These are phyloP conservation scores for Sylvicapra grimmia DNA, from an alignment of 2,113 vertebrate species.

Conservation along the genomic window DNA sequence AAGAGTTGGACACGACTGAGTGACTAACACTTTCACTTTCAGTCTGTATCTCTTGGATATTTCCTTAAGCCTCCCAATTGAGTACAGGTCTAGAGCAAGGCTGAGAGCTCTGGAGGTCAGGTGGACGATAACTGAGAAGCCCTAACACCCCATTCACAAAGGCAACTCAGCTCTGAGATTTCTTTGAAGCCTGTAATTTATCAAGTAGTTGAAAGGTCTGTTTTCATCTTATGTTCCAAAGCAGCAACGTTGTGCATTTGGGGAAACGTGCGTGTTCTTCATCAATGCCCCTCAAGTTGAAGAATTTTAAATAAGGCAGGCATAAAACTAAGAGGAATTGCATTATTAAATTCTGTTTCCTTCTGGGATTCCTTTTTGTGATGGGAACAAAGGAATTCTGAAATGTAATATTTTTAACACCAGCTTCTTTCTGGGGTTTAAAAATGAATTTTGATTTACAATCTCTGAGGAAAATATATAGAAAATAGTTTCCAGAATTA, in stretches of 20 bases:
- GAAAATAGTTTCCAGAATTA: not conserved
- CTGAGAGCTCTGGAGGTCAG: not conserved
- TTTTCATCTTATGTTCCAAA: not conserved
- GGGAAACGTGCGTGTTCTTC: not conserved
- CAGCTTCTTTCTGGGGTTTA: not conserved
- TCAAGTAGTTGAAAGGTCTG: not conserved
- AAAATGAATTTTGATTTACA: slow-evolving; percentile 10
- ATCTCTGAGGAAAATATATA: not conserved
- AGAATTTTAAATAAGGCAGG: not conserved
- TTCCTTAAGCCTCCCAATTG: not conserved
- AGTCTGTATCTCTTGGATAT: not conserved
- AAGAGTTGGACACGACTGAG: not conserved
- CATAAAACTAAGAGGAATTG: not conserved
- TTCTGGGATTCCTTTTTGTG: not conserved
- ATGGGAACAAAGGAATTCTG: not conserved
- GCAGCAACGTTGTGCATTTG: not conserved
- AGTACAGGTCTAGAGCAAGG: fast-evolving
- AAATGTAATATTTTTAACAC: not conserved
- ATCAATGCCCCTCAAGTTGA: not conserved
- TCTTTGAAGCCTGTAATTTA: not conserved
- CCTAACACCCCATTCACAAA: not conserved
- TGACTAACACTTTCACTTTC: not conserved
- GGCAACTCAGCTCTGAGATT: not conserved
- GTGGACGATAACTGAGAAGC: not conserved
- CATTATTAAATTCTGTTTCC: not conserved